phyloP scores from a whole-genome alignment of 2,797 vertebrate species.

The Sphenodon punctatus region DNA sequence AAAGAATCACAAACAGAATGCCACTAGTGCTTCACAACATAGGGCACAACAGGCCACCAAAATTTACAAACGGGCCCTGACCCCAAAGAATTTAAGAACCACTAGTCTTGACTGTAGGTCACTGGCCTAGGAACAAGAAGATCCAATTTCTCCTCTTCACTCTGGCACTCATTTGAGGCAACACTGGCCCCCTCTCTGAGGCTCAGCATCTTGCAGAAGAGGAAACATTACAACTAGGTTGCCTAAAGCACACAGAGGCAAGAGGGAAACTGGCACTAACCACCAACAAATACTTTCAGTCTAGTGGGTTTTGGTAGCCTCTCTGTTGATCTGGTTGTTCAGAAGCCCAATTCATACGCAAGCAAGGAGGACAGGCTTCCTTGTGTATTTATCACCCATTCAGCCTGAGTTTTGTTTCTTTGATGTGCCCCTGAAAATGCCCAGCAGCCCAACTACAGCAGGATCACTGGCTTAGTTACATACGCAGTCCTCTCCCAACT shows the following conservation, averaged over 20 bases:
- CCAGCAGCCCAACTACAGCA: neutral
- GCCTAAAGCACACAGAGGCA: too few relatives aligned
- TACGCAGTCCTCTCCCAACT: neutral
- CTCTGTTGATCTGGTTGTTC: neutral
- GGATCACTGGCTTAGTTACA: neutral
- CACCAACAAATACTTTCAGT: neutral
- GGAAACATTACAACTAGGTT: neutral
- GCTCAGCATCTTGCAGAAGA: neutral
- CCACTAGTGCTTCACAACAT: too few relatives aligned
- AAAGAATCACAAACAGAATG: too few relatives aligned
- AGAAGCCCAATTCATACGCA: neutral
- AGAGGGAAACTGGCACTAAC: neutral
- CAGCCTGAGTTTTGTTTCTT: neutral
- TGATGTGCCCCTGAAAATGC: neutral
- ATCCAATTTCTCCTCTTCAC: neutral
- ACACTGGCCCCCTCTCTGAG: fast-evolving
- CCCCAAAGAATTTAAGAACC: too few relatives aligned
- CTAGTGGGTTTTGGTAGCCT: neutral
- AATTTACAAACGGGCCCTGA: too few relatives aligned
- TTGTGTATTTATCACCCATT: neutral
- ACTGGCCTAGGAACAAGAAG: neutral
- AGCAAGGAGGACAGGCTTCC: neutral
- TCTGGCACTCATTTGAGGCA: neutral
- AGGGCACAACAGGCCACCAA: too few relatives aligned
- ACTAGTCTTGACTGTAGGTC: fast-evolving